phyloP scores from a whole-genome alignment of 2,888 invertebrate species.

The Trilocha varians region DNA sequence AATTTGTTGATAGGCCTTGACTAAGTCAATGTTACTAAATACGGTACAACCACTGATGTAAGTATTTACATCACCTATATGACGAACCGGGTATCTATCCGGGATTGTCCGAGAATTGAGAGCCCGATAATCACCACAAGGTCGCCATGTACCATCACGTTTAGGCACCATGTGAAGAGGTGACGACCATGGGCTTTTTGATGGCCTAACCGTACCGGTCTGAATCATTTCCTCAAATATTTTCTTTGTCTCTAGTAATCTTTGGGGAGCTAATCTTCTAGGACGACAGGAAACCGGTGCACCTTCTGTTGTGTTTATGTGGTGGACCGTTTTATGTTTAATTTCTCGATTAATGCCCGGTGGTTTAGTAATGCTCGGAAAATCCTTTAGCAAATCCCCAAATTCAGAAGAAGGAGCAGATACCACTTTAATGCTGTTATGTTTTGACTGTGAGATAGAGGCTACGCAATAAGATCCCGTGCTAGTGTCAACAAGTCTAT shows the following conservation, averaged over 20 bases:
- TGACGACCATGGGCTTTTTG: conserved; percentile 24
- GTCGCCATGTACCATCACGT: conserved; percentile 17
- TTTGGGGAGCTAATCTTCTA: conserved; percentile 18
- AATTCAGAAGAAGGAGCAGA: too few relatives aligned
- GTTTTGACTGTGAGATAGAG: too few relatives aligned
- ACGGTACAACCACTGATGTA: too few relatives aligned
- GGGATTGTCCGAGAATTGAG: conserved; percentile 23
- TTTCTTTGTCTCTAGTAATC: conserved; percentile 11
- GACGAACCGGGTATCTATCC: conserved; percentile 24
- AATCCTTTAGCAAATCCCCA: too few relatives aligned
- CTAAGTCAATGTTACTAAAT: too few relatives aligned
- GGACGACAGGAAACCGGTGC: conserved; percentile 14
- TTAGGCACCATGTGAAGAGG: conserved; percentile 27
- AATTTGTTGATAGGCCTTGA: too few relatives aligned
- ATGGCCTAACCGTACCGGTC: conserved; percentile 15
- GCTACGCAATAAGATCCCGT: too few relatives aligned
- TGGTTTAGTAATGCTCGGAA: too few relatives aligned
- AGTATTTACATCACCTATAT: too few relatives aligned
- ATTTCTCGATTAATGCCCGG: neutral
- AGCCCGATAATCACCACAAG: conserved; percentile 20
- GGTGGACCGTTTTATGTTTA: conserved; percentile 11
- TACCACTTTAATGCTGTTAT: too few relatives aligned
- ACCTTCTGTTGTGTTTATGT: conserved; percentile 13
- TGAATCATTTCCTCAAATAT: conserved; percentile 18
- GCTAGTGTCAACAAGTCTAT: too few relatives aligned